Conservation (phyloP, 2,888 invertebrate species). For the Microplitis manilae region DNA sequence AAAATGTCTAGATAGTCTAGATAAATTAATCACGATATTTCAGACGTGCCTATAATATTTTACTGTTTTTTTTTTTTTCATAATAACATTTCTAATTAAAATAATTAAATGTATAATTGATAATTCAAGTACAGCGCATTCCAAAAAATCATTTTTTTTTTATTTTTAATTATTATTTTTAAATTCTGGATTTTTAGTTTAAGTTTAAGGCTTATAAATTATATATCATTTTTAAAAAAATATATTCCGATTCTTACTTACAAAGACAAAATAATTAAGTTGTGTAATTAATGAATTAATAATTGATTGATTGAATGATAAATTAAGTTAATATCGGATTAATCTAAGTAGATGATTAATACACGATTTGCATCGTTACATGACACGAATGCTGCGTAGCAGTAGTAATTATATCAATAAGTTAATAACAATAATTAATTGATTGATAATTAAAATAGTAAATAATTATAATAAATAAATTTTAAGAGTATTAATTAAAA, state of each 20-base stretch:
- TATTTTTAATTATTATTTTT: conserved; percentile 15
- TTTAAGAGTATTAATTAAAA: conserved; percentile 48
- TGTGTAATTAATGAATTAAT: conserved; percentile 7
- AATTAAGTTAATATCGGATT: conserved; percentile 33
- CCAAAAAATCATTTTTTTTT: conserved; percentile 44
- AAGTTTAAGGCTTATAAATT: background rate
- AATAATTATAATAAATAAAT: conserved; percentile 48
- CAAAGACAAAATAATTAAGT: conserved; percentile 11
- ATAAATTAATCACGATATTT: conserved; percentile 20
- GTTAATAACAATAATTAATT: conserved; percentile 41
- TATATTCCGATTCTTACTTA: background rate
- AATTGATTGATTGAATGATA: conserved; percentile 14
- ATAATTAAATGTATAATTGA: conserved; percentile 40
- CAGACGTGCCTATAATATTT: conserved; percentile 38
- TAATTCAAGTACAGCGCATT: conserved; percentile 55
- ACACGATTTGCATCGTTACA: background rate
- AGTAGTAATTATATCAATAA: conserved; percentile 3
- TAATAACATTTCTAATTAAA: conserved; percentile 37
- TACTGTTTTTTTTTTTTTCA: conserved; percentile 34
- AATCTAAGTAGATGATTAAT: conserved; percentile 24
- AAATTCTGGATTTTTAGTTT: conserved; percentile 19
- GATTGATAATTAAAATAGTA: conserved; percentile 51
- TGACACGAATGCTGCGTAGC: conserved; percentile 1
- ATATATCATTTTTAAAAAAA: too few relatives aligned
- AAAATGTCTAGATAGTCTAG: background rate